phyloP scores from a whole-genome alignment of 2,888 invertebrate species.

The Ormyrus thymus region DNA sequence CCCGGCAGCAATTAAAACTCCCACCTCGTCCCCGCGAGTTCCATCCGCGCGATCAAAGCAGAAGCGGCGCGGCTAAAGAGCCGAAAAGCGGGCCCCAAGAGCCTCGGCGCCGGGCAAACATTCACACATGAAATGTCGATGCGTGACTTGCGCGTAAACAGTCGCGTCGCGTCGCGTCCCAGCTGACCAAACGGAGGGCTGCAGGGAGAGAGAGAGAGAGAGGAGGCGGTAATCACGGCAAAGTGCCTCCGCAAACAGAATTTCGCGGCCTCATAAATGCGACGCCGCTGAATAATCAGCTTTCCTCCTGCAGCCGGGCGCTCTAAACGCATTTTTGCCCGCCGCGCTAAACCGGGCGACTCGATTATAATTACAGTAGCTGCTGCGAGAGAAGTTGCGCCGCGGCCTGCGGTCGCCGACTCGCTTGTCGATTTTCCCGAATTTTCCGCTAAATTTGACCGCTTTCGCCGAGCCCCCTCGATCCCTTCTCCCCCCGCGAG shows the following conservation, averaged over 20 bases:
- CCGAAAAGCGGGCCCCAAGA: too few relatives aligned
- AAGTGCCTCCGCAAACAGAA: conserved; percentile 52
- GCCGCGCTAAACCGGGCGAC: background rate
- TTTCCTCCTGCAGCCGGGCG: background rate
- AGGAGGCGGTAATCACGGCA: conserved; percentile 43
- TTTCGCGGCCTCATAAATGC: conserved; percentile 40
- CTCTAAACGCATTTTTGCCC: conserved; percentile 27
- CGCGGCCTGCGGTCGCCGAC: too few relatives aligned
- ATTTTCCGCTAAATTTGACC: conserved; percentile 46
- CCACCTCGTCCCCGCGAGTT: too few relatives aligned
- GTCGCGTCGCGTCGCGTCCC: conserved; percentile 6
- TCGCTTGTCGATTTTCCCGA: background rate
- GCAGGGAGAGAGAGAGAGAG: background rate
- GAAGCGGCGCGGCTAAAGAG: too few relatives aligned
- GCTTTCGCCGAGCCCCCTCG: background rate
- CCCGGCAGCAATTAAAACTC: too few relatives aligned
- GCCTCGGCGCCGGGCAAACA: background rate
- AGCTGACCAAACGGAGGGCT: conserved; percentile 30
- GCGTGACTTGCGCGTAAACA: conserved; percentile 21
- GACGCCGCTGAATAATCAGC: conserved; percentile 46
- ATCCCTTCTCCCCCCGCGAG: background rate
- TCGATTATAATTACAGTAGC: conserved; percentile 32
- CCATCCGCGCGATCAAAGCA: too few relatives aligned
- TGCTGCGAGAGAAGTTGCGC: background rate
- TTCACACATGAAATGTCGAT: conserved; percentile 39